These are phyloP conservation scores for Neoseiulus cucumeris DNA, from an alignment of 1,140 invertebrate species.

Conservation along the genomic window DNA sequence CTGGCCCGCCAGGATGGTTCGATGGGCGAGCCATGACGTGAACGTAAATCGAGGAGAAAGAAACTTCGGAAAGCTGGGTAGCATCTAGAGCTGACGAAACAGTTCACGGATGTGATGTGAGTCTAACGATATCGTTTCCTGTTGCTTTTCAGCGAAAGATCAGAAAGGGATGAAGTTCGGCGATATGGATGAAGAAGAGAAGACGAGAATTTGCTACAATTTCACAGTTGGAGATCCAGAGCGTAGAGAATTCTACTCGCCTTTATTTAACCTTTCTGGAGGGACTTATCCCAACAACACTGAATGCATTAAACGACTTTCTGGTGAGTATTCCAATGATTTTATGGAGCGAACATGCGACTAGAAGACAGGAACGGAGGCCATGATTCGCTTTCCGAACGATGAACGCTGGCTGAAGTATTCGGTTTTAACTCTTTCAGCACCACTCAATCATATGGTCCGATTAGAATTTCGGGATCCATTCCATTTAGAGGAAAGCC, in stretches of 20 bases:
- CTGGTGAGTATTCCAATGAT: conserved; percentile 35
- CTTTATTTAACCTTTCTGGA: conserved; percentile 37
- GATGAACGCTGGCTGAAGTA: not conserved
- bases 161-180: conserved; percentile 6
- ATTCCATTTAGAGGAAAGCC: conserved; percentile 51
- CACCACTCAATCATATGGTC: conserved; percentile 46
- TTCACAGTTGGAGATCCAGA: conserved; percentile 36
- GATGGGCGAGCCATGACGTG: too few relatives aligned
- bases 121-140: too few relatives aligned
- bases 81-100: too few relatives aligned
- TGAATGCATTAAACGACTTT: conserved; percentile 44
- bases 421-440: conserved; percentile 34
- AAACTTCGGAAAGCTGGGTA: too few relatives aligned
- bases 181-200: conserved; percentile 7
- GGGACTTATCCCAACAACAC: conserved; percentile 44
- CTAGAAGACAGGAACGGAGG: not conserved
- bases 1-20: too few relatives aligned
- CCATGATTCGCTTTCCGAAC: not conserved
- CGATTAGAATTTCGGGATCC: conserved; percentile 58
- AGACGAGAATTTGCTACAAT: conserved; percentile 28
- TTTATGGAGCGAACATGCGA: not conserved
- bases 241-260: conserved; percentile 46
- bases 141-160: conserved; percentile 7
- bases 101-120: too few relatives aligned
- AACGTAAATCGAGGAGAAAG: too few relatives aligned